Conservation (phyloP, 2,113 vertebrate species). For the Brachirus orientalis region DNA sequence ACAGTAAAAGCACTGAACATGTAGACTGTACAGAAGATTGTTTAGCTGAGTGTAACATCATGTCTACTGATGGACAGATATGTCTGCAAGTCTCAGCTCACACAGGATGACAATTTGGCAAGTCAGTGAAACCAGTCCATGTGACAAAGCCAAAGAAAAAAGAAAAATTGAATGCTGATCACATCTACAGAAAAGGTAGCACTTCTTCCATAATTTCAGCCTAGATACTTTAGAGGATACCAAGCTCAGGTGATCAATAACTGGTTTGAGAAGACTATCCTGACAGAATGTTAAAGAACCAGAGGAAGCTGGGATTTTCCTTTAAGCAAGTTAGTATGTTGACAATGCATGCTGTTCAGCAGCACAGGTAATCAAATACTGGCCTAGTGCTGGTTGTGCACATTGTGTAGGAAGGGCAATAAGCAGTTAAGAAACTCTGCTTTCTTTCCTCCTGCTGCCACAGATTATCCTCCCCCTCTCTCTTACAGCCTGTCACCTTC, state of each 20-base stretch:
- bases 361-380: constrained; percentile 75
- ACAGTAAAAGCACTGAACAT: constrained; percentile 47
- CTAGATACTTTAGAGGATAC: constrained; percentile 27
- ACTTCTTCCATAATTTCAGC: constrained; percentile 33
- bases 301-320: constrained; percentile 42
- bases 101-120: constrained; percentile 20
- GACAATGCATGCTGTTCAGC: constrained; percentile 69
- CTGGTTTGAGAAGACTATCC: constrained; percentile 52
- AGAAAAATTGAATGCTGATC: constrained; percentile 21
- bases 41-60: constrained; percentile 11
- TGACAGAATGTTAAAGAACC: constrained; percentile 52
- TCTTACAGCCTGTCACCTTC: constrained; percentile 38
- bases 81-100: constrained; percentile 47
- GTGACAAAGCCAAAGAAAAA: not conserved
- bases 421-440: constrained; percentile 55
- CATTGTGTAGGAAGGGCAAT: constrained; percentile 61
- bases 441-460: constrained; percentile 40
- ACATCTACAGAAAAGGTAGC: no score
- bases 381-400: constrained; percentile 73
- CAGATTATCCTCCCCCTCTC: constrained; percentile 38
- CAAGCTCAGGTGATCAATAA: constrained; percentile 41
- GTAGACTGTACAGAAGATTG: constrained; percentile 27
- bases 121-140: constrained; percentile 36
- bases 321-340: constrained; percentile 57
- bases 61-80: constrained; percentile 27